A percentile compares a stretch with the other conserved stretches of the same genome.
These are phyloP conservation scores for Geotrypetes seraphini DNA, from an alignment of 2,797 vertebrate genomes.

Conservation along the genomic window DNA sequence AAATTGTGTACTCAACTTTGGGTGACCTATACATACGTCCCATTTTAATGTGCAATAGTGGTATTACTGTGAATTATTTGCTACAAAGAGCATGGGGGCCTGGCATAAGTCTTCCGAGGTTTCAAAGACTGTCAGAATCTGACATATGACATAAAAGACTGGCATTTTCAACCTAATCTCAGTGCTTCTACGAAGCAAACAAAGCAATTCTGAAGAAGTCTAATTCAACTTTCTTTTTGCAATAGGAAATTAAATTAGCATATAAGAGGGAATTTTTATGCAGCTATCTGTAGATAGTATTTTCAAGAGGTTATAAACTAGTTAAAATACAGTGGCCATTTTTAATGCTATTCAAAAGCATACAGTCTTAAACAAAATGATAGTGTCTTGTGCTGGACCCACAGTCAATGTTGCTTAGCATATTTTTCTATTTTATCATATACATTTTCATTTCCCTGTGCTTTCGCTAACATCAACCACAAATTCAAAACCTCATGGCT, in stretches of 20 bases:
- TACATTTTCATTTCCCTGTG: slow-evolving; percentile 32
- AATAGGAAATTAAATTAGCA: no score
- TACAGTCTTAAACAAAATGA: slow-evolving; percentile 36
- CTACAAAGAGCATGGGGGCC: no score
- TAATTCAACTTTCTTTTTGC: neutral
- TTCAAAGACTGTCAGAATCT: slow-evolving; percentile 9
- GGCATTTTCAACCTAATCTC: no score
- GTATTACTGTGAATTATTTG: no score
- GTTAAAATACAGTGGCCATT: slow-evolving; percentile 42
- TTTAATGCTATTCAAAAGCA: slow-evolving; percentile 40
- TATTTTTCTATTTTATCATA: slow-evolving; percentile 30
- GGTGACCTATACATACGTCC: no score
- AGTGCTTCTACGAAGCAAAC: slow-evolving; percentile 4
- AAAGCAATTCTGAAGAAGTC: slow-evolving; percentile 11
- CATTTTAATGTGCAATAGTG: no score
- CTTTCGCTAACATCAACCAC: slow-evolving; percentile 37
- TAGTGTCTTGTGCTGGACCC: slow-evolving; percentile 22
- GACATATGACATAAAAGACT: no score
- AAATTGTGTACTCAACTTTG: no score
- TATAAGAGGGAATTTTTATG: no score
- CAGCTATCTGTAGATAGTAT: slow-evolving; percentile 28
- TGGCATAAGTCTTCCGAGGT: slow-evolving; percentile 5
- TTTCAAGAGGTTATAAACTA: slow-evolving; percentile 24
- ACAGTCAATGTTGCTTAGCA: slow-evolving; percentile 33
- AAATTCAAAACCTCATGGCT: slow-evolving; percentile 27